phyloP scores from a whole-genome alignment of 1,140 invertebrate species.

The Grapholita molesta region DNA sequence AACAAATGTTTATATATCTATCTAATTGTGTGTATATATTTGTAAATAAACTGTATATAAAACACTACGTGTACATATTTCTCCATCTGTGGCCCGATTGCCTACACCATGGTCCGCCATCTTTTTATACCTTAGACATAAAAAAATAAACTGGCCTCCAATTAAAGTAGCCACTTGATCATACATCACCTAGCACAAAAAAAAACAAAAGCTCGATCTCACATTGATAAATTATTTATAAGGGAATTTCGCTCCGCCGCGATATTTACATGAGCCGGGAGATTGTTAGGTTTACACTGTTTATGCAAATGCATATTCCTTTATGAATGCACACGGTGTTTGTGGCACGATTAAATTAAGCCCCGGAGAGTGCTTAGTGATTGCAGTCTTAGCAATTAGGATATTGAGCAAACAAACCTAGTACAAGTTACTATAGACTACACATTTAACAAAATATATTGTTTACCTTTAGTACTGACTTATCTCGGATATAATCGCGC shows the following conservation, averaged over 20 bases:
- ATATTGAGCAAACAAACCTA: neutral
- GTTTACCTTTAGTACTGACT: neutral
- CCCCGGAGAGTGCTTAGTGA: neutral
- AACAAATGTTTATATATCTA: no score
- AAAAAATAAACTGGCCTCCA: no score
- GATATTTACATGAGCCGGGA: neutral
- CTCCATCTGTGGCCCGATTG: no score
- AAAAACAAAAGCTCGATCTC: neutral
- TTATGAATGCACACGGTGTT: constrained; percentile 7
- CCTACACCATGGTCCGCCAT: no score
- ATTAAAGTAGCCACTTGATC: neutral
- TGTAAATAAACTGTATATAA: no score
- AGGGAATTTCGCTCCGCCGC: neutral
- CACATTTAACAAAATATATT: neutral
- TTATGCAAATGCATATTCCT: constrained; percentile 6
- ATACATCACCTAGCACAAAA: neutral
- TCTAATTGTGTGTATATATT: no score
- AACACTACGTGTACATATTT: no score
- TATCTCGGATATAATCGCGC: no score
- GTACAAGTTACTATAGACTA: neutral
- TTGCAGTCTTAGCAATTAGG: neutral
- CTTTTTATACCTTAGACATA: no score
- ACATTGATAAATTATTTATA: neutral
- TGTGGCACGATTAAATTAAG: constrained; percentile 2
- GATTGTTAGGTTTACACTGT: constrained; percentile 6